phyloP scores from a whole-genome alignment of 2,888 invertebrate species.

The Cyrtodaria siliqua region DNA sequence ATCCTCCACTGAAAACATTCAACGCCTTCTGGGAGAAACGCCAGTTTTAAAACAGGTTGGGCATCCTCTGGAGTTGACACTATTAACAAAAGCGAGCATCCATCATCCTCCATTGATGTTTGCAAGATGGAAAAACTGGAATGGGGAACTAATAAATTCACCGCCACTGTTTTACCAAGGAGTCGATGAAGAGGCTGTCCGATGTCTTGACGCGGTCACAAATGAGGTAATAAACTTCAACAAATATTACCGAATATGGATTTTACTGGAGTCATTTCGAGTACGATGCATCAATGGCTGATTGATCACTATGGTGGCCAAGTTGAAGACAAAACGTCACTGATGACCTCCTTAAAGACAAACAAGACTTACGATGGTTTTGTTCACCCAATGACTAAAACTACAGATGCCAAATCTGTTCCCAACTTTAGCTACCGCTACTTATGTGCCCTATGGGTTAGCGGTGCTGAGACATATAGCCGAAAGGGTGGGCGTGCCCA shows the following conservation, averaged over 20 bases:
- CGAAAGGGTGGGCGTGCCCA: conserved; percentile 59
- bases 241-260: conserved; percentile 48
- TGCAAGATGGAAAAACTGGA: conserved; percentile 71
- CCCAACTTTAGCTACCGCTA: conserved; percentile 72
- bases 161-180: conserved; percentile 76
- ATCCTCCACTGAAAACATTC: conserved; percentile 38
- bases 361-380: conserved; percentile 70
- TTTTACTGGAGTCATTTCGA: conserved; percentile 33
- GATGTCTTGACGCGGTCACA: conserved; percentile 53
- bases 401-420: conserved; percentile 55
- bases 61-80: conserved; percentile 65
- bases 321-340: conserved; percentile 50
- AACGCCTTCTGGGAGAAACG: conserved; percentile 56
- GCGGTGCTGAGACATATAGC: conserved; percentile 68
- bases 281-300: conserved; percentile 63
- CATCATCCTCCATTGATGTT: conserved; percentile 76
- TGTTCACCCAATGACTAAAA: conserved; percentile 63
- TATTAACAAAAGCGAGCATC: conserved; percentile 65
- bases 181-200: conserved; percentile 56
- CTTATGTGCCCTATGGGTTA: conserved; percentile 69
- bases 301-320: conserved; percentile 58
- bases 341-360: conserved; percentile 54
- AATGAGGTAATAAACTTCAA: conserved; percentile 61
- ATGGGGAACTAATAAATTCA: conserved; percentile 61
- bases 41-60: conserved; percentile 55